Evolutionary conservation across 2,113 vertebrate species (phyloP).

Genomic region (Pleuronectes platessa): DNA sequence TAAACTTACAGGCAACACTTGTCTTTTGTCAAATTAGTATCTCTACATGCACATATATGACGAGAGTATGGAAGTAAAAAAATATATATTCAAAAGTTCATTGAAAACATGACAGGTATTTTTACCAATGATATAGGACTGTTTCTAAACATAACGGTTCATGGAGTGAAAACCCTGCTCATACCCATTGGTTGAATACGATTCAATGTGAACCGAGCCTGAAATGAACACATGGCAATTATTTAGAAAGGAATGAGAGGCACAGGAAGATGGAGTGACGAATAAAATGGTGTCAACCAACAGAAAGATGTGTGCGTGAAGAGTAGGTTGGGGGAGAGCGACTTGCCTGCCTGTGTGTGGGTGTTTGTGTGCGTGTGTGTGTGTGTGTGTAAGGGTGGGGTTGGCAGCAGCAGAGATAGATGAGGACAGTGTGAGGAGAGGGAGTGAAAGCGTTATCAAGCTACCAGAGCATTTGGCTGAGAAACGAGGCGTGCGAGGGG

Average conservation of each 20-base stretch:
- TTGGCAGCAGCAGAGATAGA: conserved; percentile 38
- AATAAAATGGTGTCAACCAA: conserved; percentile 6
- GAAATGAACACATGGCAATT: conserved; percentile 32
- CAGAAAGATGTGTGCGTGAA: conserved; percentile 7
- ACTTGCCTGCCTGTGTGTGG: neutral
- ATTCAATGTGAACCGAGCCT: neutral
- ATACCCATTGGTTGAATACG: neutral
- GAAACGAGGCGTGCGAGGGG: conserved; percentile 56
- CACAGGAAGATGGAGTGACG: conserved; percentile 17
- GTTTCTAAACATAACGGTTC: neutral
- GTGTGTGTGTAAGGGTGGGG: conserved; percentile 32
- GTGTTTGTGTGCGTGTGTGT: neutral
- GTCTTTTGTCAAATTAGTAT: too few species aligned
- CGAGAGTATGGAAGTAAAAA: too few species aligned
- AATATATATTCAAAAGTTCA: neutral
- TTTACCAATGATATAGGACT: neutral
- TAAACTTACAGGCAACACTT: too few species aligned
- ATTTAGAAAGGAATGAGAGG: conserved; percentile 22
- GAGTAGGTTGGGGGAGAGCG: neutral
- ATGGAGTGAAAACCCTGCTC: neutral
- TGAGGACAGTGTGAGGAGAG: conserved; percentile 47
- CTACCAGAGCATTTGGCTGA: conserved; percentile 62
- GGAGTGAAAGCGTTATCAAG: conserved; percentile 63
- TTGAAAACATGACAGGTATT: neutral
- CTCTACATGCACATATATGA: too few species aligned